Base-by-base conservation (phyloP, 2,113 vertebrate species). In the Panthera uncia region DNA sequence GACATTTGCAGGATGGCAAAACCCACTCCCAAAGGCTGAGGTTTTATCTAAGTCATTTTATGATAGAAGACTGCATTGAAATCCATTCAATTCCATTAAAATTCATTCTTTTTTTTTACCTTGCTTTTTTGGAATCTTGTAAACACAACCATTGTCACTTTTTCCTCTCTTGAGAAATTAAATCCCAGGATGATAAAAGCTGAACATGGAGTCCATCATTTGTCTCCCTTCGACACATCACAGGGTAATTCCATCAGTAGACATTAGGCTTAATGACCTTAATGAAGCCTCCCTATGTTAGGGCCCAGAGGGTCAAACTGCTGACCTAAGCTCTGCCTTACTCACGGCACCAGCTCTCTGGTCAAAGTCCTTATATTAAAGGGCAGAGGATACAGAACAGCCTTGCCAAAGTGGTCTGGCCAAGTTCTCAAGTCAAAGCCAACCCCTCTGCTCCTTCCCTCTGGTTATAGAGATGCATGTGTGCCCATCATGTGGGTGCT, bases 311-410 rank as follows among this genome's bases (percentile, higher is more conserved):
- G 21, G 68, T 76, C 83, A 96, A 87, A 92, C 6, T 7, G 7
- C 69, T 92, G 74, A 68, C 27, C 21, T 89, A 68, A 80, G 41
- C 45, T 16, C 84, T 36, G 91, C 61, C 50, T 95, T 76, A 83
- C 73, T 95, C 91, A 89, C 48, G 66, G 3, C 90, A 45, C 69
- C 63, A 1, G 9, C 52, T 94, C 66, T 66, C 68, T 92, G 55
- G 0, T 8, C 66, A 92, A 85, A 84, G 80, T 80, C 80, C 55
- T 29, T 41, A 90, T 83, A 81, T 61, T 96, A 91, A 97, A 94
- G 80, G 91, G 73, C 88, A 90, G 48, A 97, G 13, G 45, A 74
- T 66, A 33, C 80, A 90, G 82, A 98, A 92, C 69, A 88, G 36
- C 69, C 93, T 83, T 33, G 0, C 96, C 96, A 96, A 96, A 96